phyloP scores from a whole-genome alignment of 2,888 invertebrate genomes.

The Lampropteryx suffumata region DNA sequence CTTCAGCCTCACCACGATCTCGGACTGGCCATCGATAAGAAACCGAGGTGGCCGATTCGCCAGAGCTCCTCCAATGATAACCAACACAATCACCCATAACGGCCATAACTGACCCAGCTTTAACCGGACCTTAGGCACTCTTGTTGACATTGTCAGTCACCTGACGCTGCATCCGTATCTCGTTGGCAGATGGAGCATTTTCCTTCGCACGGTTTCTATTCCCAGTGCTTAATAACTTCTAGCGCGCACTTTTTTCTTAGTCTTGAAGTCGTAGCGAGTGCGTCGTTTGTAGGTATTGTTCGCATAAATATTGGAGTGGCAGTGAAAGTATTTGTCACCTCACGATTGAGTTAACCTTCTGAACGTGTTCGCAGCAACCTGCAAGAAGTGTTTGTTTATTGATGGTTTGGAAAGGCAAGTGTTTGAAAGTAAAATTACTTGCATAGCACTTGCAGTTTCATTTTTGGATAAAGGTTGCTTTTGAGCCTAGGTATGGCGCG shows the following conservation, averaged over 20 bases:
- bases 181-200: conserved; percentile 21
- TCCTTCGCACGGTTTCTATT: conserved; percentile 24
- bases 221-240: neutral
- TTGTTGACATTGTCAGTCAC: conserved; percentile 42
- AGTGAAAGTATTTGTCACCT: conserved; percentile 75
- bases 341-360: conserved; percentile 55
- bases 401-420: conserved; percentile 50
- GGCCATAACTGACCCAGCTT: conserved; percentile 53
- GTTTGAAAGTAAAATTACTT: conserved; percentile 30
- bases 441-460: conserved; percentile 13
- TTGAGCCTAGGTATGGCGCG: too few species aligned
- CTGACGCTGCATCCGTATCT: conserved; percentile 28
- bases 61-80: conserved; percentile 46
- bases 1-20: conserved; percentile 94
- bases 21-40: conserved; percentile 93
- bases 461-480: too few species aligned
- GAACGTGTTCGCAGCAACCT: conserved; percentile 62
- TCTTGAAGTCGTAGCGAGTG: neutral
- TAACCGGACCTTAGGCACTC: conserved; percentile 68
- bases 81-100: conserved; percentile 42
- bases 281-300: conserved; percentile 30
- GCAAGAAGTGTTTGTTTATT: conserved; percentile 55
- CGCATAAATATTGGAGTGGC: conserved; percentile 45
- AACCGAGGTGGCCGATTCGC: conserved; percentile 94
- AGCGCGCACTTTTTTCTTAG: neutral